These are phyloP conservation scores for Notolepis coatsorum DNA, from an alignment of 2,797 vertebrate genomes.

Conservation along the genomic window DNA sequence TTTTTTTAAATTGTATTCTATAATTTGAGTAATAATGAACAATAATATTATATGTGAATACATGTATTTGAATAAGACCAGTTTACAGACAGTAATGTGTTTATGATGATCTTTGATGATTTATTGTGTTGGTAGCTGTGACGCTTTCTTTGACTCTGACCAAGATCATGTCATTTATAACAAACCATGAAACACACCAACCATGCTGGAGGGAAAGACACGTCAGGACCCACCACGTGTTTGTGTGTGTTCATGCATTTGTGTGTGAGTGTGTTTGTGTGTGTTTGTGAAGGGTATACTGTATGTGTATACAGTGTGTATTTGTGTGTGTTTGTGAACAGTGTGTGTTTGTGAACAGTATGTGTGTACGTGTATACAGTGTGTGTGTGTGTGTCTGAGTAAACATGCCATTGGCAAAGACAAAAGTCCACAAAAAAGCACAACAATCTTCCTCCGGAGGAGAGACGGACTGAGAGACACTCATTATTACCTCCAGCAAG, in stretches of 20 bases:
- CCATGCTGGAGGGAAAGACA: constrained; percentile 53
- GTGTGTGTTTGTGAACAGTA: background rate
- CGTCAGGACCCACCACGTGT: constrained; percentile 8
- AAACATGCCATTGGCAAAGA: constrained; percentile 61
- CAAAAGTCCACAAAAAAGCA: constrained; percentile 43
- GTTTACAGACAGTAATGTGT: too few relatives aligned
- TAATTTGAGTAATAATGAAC: too few relatives aligned
- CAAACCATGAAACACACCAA: constrained; percentile 34
- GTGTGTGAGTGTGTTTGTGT: constrained; percentile 18
- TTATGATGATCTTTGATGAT: too few relatives aligned
- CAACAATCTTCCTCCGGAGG: constrained; percentile 45
- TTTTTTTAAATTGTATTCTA: too few relatives aligned
- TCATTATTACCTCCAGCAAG: constrained; percentile 11
- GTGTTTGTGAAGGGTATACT: background rate
- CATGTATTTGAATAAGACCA: too few relatives aligned
- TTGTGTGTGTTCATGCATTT: constrained; percentile 26
- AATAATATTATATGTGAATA: too few relatives aligned
- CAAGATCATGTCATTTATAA: constrained; percentile 24
- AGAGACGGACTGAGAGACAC: constrained; percentile 30
- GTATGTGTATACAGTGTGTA: background rate
- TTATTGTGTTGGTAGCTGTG: background rate
- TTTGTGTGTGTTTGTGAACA: too few relatives aligned
- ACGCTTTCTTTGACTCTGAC: constrained; percentile 5
- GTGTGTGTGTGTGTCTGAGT: constrained; percentile 24
- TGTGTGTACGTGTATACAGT: too few relatives aligned